Evolutionary conservation across 2,113 vertebrate species (phyloP).

Genomic region (Phainopepla nitens): DNA sequence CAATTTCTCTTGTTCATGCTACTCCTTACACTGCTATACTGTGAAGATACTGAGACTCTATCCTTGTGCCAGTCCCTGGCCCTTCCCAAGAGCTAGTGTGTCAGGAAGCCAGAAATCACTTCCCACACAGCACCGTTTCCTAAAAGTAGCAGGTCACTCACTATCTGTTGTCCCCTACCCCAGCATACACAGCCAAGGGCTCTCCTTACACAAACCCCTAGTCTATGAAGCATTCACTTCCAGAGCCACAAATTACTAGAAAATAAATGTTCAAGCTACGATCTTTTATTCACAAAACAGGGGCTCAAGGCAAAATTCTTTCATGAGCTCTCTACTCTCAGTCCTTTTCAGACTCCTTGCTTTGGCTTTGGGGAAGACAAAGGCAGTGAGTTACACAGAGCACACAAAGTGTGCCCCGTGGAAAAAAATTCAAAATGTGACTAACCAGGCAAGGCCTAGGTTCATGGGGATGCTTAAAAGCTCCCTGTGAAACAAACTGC

Average conservation of each 20-base stretch:
- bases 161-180: background rate
- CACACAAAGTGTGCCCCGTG: background rate
- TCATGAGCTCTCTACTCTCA: background rate
- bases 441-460: rapidly evolving
- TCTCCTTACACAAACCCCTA: background rate
- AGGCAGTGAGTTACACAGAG: background rate
- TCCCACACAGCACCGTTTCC: background rate
- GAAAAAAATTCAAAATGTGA: rapidly evolving
- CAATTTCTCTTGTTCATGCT: background rate
- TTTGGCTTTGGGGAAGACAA: background rate
- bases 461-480: background rate
- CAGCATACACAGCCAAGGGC: rapidly evolving
- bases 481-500: background rate
- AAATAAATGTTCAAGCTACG: background rate
- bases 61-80: background rate
- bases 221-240: background rate
- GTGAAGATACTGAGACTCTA: background rate
- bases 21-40: background rate
- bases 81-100: background rate
- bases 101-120: background rate
- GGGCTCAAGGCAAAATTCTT: background rate
- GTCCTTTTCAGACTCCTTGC: background rate
- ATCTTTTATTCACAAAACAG: background rate
- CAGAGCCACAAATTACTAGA: background rate
- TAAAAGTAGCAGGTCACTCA: background rate